These are phyloP conservation scores for Ophion slaviceki DNA, from an alignment of 2,888 invertebrate genomes.

Conservation along the genomic window DNA sequence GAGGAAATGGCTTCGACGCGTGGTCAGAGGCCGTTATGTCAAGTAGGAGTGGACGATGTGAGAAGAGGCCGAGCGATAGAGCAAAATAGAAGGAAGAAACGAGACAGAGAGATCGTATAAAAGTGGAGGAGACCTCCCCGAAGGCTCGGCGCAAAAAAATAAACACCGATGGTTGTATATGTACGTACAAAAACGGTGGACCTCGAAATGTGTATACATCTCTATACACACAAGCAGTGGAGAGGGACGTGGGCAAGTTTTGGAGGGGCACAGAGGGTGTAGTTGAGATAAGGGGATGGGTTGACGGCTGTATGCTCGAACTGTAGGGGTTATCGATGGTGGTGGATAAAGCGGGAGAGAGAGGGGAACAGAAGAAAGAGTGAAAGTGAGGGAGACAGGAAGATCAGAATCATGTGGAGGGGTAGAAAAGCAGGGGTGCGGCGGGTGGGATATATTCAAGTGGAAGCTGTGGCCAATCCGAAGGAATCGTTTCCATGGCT, in stretches of 20 bases:
- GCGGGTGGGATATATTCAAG: constrained; percentile 76
- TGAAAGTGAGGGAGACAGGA: constrained; percentile 37
- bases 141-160: constrained; percentile 18
- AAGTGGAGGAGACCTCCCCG: constrained; percentile 33
- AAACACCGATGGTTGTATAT: constrained; percentile 36
- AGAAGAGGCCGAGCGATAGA: neutral
- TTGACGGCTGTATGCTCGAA: constrained; percentile 53
- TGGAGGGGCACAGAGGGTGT: constrained; percentile 34
- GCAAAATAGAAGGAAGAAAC: constrained; percentile 51
- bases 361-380: constrained; percentile 22
- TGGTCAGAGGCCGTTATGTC: constrained; percentile 33
- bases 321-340: constrained; percentile 79
- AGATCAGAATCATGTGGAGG: constrained; percentile 58
- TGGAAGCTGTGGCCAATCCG: constrained; percentile 83
- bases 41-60: constrained; percentile 13
- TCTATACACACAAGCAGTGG: constrained; percentile 46
- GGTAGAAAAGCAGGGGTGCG: constrained; percentile 55
- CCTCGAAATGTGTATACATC: constrained; percentile 35
- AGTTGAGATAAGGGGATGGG: constrained; percentile 64
- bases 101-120: constrained; percentile 15
- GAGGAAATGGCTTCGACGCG: constrained; percentile 44
- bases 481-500: constrained; percentile 83
- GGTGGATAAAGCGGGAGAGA: constrained; percentile 72
- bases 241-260: constrained; percentile 34
- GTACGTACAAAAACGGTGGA: constrained; percentile 29